phyloP scores from a whole-genome alignment of 2,888 invertebrate genomes.

The Agrochola litura region DNA sequence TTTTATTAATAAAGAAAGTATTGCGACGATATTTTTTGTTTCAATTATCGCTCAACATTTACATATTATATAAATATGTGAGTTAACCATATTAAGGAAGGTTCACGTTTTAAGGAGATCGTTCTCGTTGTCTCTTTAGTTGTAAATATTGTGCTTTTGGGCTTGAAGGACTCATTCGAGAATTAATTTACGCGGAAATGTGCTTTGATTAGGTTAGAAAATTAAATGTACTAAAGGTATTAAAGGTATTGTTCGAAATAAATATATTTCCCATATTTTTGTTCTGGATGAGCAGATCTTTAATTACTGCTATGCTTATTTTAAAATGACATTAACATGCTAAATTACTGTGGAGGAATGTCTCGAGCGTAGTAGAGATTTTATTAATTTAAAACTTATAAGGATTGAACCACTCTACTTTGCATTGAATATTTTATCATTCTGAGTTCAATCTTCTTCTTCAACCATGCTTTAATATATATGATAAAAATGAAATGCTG shows the following conservation, averaged over 20 bases:
- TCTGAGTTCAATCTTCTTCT: neutral
- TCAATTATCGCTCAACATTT: constrained; percentile 58
- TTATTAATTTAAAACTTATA: constrained; percentile 9
- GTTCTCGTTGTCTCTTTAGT: constrained; percentile 24
- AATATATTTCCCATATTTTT: constrained; percentile 15
- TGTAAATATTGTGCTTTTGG: constrained; percentile 27
- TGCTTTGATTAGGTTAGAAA: constrained; percentile 8
- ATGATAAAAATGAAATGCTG: no score
- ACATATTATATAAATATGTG: constrained; percentile 52
- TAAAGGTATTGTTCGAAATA: neutral
- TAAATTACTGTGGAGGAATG: neutral
- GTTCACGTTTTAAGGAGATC: constrained; percentile 13
- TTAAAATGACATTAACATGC: constrained; percentile 3
- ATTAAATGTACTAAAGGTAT: constrained; percentile 7
- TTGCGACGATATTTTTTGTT: constrained; percentile 51
- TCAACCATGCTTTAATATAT: neutral
- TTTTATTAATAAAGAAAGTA: constrained; percentile 58
- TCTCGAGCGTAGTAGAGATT: neutral
- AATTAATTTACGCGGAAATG: constrained; percentile 22
- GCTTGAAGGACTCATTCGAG: constrained; percentile 3
- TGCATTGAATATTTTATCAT: constrained; percentile 12
- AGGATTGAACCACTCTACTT: neutral
- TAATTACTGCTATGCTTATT: constrained; percentile 14
- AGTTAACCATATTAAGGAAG: constrained; percentile 19
- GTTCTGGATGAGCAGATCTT: neutral